Base-by-base conservation (phyloP, 2,888 invertebrate species). In the Cenopis cana region DNA sequence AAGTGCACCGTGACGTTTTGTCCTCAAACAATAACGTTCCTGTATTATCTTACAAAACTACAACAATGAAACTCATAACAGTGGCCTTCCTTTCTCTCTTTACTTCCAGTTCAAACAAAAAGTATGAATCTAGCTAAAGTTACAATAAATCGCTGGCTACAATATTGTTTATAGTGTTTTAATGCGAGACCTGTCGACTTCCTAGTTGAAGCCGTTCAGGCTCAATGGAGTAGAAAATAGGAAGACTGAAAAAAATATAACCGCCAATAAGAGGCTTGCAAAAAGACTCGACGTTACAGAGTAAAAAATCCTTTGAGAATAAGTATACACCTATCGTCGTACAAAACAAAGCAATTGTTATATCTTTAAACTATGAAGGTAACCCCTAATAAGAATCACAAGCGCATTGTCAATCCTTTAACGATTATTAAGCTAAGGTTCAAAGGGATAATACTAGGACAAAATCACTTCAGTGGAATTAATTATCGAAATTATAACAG, bases 221-320 rank as follows among this genome's bases (percentile, higher is more conserved):
- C 67, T 73, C 70, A 73, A 59, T 73, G 65, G 52, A 64, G 36
- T 50, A 64, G 73, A 70, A 70, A 73, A 73, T 73, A 54, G 60
- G 9, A 52, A 18, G 49, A 60, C 20, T 18, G 29, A 55, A 69
- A 70, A 49, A 69, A 69, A 54, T 60, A 50, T 33, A 64, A 49
- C 54, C 46, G 29, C 14, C 71, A 68, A 46, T n/a, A 17, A 71
- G 54, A 61, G 62, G 66, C 66, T 70, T 70, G 33, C 29, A n/a
- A 24, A 38, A 46, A 46, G 46, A 46, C 46, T 46, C n/a, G 46
- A 2, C 46, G 46, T n/a, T n/a, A n/a, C 46, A 46, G n/a, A 12
- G 46, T 14, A n/a, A 46, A 46, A 46, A 14, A 12, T n/a, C 6
- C 46, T 46, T 8, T n/a, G n/a, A 5, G 4, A n/a, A 46, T 46